phyloP scores from a whole-genome alignment of 2,888 invertebrate species.

The Agriopis leucophaearia region DNA sequence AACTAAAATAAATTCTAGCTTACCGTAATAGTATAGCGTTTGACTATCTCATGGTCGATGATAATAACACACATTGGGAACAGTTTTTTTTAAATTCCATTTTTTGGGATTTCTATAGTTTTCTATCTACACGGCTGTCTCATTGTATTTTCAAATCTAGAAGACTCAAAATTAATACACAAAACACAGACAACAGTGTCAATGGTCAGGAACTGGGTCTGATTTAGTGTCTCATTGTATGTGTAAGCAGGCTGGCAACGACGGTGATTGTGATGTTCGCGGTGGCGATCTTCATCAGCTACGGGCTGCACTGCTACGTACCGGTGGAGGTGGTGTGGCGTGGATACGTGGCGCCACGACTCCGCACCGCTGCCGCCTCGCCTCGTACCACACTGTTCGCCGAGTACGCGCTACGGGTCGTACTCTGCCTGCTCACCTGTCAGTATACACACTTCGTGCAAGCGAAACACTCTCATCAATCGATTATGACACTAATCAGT shows the following conservation, averaged over 20 bases:
- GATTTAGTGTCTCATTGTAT: not conserved
- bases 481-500: too few species aligned
- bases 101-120: too few species aligned
- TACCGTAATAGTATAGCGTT: too few species aligned
- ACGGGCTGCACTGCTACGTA: conserved; percentile 97
- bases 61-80: too few species aligned
- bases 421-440: conserved; percentile 2
- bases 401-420: conserved; percentile 90
- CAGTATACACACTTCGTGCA: not conserved
- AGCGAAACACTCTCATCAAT: not conserved
- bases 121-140: too few species aligned
- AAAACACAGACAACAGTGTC: too few species aligned
- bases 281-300: conserved; percentile 95
- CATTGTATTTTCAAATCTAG: too few species aligned
- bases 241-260: conserved; percentile 86
- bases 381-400: conserved; percentile 80
- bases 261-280: conserved; percentile 90
- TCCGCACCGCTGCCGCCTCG: conserved; percentile 56
- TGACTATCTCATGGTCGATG: too few species aligned
- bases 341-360: conserved; percentile 85
- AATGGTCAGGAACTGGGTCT: not conserved
- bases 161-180: not conserved
- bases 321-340: conserved; percentile 97
- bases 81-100: too few species aligned
- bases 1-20: too few species aligned